phyloP scores from a whole-genome alignment of 2,797 vertebrate genomes.

The Notolepis coatsorum region DNA sequence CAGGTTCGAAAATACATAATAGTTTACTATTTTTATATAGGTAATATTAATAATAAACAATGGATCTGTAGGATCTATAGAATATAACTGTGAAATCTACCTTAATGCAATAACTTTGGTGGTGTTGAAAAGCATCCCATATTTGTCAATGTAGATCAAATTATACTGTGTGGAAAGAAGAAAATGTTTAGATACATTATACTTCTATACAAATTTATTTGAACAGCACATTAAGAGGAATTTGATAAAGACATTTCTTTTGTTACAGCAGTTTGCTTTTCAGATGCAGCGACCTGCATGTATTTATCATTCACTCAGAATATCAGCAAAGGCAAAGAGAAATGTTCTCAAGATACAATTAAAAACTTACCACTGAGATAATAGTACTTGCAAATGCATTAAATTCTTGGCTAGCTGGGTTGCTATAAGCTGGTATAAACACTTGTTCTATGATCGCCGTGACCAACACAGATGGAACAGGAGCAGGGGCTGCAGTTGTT shows the following conservation, averaged over 20 bases:
- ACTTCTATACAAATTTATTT: too few species aligned
- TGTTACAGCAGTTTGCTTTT: too few species aligned
- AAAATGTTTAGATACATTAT: too few species aligned
- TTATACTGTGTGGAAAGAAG: conserved; percentile 31
- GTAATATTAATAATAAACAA: too few species aligned
- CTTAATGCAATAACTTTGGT: conserved; percentile 10
- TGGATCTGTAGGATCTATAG: too few species aligned
- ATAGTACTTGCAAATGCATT: not conserved
- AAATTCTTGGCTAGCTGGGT: conserved; percentile 3
- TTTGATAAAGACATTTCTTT: too few species aligned
- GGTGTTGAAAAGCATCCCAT: conserved; percentile 8
- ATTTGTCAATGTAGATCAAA: conserved; percentile 1
- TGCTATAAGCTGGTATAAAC: not conserved
- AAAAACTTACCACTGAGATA: conserved; percentile 15
- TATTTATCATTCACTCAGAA: too few species aligned
- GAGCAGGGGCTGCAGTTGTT: not conserved
- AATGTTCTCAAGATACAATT: not conserved
- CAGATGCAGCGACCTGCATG: too few species aligned
- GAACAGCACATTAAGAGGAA: too few species aligned
- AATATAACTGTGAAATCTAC: not conserved
- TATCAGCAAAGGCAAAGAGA: too few species aligned
- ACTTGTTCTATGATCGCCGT: not conserved
- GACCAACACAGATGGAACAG: conserved; percentile 5
- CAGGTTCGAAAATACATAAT: too few species aligned
- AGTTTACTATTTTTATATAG: too few species aligned